Conservation (phyloP, 1,140 invertebrate genomes). For the Drosophila sulfurigaster region DNA sequence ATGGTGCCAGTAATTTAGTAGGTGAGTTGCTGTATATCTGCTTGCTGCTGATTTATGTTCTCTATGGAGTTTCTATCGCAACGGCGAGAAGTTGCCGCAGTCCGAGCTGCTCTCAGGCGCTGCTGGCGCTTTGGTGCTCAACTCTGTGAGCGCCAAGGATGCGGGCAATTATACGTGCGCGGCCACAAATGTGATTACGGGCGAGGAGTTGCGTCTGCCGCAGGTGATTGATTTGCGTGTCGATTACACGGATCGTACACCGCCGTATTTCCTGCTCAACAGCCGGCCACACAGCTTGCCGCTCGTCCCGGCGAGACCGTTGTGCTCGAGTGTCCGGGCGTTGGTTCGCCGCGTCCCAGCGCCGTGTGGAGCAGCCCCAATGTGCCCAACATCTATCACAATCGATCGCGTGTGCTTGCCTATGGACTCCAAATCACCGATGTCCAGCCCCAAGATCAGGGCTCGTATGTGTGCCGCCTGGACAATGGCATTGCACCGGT, state of each 20-base stretch:
- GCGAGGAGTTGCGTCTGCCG: slow-evolving; percentile 84
- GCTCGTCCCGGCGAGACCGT: slow-evolving; percentile 86
- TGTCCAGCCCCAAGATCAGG: slow-evolving; percentile 88
- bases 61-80: too few relatives aligned
- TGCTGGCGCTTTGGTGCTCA: too few relatives aligned
- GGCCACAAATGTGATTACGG: slow-evolving; percentile 87
- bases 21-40: too few relatives aligned
- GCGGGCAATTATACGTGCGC: too few relatives aligned
- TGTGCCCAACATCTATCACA: slow-evolving; percentile 84
- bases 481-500: slow-evolving; percentile 85
- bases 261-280: slow-evolving; percentile 86
- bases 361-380: slow-evolving; percentile 87
- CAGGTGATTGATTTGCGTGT: slow-evolving; percentile 86
- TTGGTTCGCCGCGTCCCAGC: slow-evolving; percentile 87
- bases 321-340: slow-evolving; percentile 88
- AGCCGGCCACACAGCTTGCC: slow-evolving; percentile 84
- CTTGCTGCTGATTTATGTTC: too few relatives aligned
- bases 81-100: too few relatives aligned
- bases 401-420: slow-evolving; percentile 78
- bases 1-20: too few relatives aligned
- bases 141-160: too few relatives aligned
- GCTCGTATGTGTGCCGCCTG: slow-evolving; percentile 89
- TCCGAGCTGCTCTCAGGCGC: too few relatives aligned
- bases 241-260: slow-evolving; percentile 70
- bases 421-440: slow-evolving; percentile 89